A percentile compares a stretch with the other conserved stretches of the same genome.
Conservation (phyloP, 2,888 invertebrate genomes). For the Parnassius smintheus region DNA sequence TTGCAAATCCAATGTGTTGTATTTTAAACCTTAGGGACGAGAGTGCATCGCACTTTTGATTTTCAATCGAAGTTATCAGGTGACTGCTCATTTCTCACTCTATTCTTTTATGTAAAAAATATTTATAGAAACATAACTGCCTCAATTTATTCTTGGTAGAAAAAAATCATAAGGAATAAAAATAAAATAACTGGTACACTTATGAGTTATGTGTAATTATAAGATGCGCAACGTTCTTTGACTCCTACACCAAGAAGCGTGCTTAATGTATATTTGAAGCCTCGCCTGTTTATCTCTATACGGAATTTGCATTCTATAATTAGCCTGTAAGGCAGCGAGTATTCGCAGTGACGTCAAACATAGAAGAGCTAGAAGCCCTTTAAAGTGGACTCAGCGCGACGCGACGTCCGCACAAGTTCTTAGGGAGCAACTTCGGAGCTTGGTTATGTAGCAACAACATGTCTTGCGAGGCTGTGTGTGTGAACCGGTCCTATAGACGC, state of each 20-base stretch:
- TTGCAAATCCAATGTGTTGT: too few relatives aligned
- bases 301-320: conserved; percentile 27
- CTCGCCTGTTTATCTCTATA: conserved; percentile 31
- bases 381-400: conserved; percentile 35
- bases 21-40: too few relatives aligned
- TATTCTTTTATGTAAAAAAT: too few relatives aligned
- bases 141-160: background rate
- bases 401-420: conserved; percentile 38
- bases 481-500: conserved; percentile 67
- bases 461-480: conserved; percentile 40
- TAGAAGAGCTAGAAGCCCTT: conserved; percentile 29
- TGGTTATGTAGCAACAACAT: conserved; percentile 37
- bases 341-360: conserved; percentile 35
- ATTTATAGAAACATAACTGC: too few relatives aligned
- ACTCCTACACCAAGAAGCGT: conserved; percentile 24
- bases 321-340: conserved; percentile 33
- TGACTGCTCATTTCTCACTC: too few relatives aligned
- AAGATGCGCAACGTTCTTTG: conserved; percentile 25
- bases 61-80: too few relatives aligned
- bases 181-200: conserved; percentile 16
- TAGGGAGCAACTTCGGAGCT: conserved; percentile 51
- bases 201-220: conserved; percentile 15
- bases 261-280: conserved; percentile 30
- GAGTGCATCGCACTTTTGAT: too few relatives aligned
- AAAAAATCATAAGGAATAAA: background rate